These are phyloP conservation scores for Cephus rjabovi DNA, from an alignment of 2,888 invertebrate species.

Conservation along the genomic window DNA sequence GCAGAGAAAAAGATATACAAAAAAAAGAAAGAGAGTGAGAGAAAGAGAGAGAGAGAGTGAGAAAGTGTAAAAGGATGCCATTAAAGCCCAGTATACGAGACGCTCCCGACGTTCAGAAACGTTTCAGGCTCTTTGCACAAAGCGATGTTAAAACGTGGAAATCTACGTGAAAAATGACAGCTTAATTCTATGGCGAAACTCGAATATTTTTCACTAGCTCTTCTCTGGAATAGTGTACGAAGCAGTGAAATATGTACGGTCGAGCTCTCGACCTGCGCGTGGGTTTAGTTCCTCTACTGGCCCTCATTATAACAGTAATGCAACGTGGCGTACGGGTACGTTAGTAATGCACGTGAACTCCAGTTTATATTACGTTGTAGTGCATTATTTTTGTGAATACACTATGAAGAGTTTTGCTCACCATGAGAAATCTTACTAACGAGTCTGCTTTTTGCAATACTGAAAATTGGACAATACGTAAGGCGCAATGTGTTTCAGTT, in stretches of 20 bases:
- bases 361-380: background rate
- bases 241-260: constrained; percentile 18
- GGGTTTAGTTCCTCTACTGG: constrained; percentile 13
- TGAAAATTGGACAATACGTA: background rate
- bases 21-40: background rate
- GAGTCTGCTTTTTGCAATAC: background rate
- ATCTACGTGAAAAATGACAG: constrained; percentile 17
- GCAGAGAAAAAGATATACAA: background rate
- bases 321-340: constrained; percentile 15
- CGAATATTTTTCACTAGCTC: constrained; percentile 21
- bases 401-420: background rate
- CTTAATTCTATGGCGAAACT: constrained; percentile 22
- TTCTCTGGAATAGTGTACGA: constrained; percentile 9
- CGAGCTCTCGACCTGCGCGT: background rate
- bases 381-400: constrained; percentile 2
- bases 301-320: constrained; percentile 26
- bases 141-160: constrained; percentile 15
- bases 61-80: constrained; percentile 10
- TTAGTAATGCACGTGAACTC: constrained; percentile 12
- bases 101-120: background rate
- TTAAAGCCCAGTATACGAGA: background rate
- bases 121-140: constrained; percentile 11
- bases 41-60: background rate
- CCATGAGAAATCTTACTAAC: background rate
- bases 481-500: background rate